These are phyloP conservation scores for Hydriomena furcata DNA, from an alignment of 2,888 invertebrate species.

Conservation along the genomic window DNA sequence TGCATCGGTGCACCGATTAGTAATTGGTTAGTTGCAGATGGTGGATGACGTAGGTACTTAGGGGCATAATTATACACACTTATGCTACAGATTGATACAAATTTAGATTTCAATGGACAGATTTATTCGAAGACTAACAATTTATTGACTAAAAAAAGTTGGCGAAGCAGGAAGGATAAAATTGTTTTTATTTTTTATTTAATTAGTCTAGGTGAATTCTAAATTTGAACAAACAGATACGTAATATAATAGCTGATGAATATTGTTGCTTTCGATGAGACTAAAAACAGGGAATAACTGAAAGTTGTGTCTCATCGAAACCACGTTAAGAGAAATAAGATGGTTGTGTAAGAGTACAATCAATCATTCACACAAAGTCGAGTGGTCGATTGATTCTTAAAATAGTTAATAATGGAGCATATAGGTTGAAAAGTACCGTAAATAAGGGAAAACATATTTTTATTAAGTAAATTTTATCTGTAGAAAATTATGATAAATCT, in stretches of 20 bases:
- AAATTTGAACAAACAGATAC: neutral
- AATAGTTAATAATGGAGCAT: too few relatives aligned
- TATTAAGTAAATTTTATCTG: too few relatives aligned
- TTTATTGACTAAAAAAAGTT: neutral
- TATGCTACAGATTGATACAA: neutral
- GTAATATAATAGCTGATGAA: neutral
- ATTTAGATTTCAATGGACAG: neutral
- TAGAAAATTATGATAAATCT: too few relatives aligned
- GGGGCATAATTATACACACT: constrained; percentile 19
- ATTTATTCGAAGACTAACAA: neutral
- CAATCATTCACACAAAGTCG: too few relatives aligned
- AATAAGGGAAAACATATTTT: too few relatives aligned
- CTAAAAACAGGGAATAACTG: too few relatives aligned
- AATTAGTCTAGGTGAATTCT: neutral
- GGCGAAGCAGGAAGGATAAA: constrained; percentile 6
- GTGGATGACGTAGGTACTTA: constrained; percentile 6
- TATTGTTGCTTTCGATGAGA: neutral
- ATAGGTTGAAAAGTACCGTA: too few relatives aligned
- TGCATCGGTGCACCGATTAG: constrained; percentile 29
- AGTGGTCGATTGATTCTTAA: too few relatives aligned
- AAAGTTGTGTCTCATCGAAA: constrained; percentile 3
- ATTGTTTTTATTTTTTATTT: neutral
- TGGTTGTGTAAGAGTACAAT: too few relatives aligned
- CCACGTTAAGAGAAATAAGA: too few relatives aligned
- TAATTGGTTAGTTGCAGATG: constrained; percentile 17